Evolutionary conservation across 1,140 invertebrate species (phyloP).

Genomic region (Homalodisca vitripennis): DNA sequence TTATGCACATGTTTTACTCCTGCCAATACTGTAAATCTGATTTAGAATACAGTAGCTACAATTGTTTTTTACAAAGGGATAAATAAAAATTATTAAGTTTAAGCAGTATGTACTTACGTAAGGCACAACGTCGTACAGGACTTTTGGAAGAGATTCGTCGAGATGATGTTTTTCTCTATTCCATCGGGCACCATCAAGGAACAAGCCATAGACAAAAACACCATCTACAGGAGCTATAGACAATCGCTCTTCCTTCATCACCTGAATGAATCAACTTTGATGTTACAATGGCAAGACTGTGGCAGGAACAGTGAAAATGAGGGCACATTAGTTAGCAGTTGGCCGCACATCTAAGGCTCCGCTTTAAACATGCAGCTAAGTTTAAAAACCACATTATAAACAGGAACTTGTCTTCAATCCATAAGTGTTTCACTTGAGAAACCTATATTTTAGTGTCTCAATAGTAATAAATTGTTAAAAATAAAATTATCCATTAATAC

Average conservation of each 20-base stretch:
- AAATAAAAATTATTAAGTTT: background rate
- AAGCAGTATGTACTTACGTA: conserved; percentile 55
- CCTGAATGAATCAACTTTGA: conserved; percentile 48
- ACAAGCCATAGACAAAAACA: conserved; percentile 81
- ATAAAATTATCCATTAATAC: too few relatives aligned
- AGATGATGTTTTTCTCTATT: conserved; percentile 64
- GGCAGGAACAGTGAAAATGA: background rate
- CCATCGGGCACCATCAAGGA: conserved; percentile 86
- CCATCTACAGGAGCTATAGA: conserved; percentile 69
- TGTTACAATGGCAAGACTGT: too few relatives aligned
- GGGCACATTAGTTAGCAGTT: conserved; percentile 14
- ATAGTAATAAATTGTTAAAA: too few relatives aligned
- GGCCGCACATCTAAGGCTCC: too few relatives aligned
- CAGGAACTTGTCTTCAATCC: too few relatives aligned
- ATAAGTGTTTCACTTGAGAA: too few relatives aligned
- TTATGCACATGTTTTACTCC: background rate
- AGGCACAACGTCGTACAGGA: conserved; percentile 79
- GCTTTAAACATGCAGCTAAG: too few relatives aligned
- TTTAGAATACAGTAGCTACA: background rate
- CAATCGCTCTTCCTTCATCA: conserved; percentile 36
- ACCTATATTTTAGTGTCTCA: too few relatives aligned
- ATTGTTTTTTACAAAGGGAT: background rate
- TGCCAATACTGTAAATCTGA: background rate
- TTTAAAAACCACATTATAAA: too few relatives aligned
- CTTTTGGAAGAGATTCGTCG: conserved; percentile 79